Base-by-base conservation (phyloP, 2,797 vertebrate genomes). In the Eulemur mongoz region DNA sequence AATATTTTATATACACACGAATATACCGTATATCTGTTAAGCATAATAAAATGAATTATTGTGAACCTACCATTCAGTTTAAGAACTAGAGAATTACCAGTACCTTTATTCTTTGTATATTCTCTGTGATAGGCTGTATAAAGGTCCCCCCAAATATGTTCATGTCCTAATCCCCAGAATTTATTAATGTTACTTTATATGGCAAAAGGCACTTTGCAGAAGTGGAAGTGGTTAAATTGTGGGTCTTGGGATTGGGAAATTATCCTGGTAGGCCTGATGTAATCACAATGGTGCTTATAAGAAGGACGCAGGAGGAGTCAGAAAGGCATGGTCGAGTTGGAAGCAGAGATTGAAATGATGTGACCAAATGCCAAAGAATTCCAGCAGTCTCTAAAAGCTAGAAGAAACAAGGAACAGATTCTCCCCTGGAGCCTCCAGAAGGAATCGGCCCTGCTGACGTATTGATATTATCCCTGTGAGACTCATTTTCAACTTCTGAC, bases 31-130 rank as follows among this genome's bases (percentile, higher is more conserved):
- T 25, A 18, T 78, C 25, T 61, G 1, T 90, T 84, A 88, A 67
- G 81, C 69, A 80, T 72, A 92, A 43, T 78, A 93, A 63, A 81
- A 83, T 91, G 85, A 76, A 85, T 93, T 96, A 30, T 67, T 85
- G 18, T 61, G 70, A 61, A 57, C 32, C 35, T 18, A 50, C 27
- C 20, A 8, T 89, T 22, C 30, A 94, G 0, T 81, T 61, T 88
- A 90, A 87, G 61, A 76, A 38, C 69, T 54, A 27, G 48, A 93
- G 48, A 89, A 86, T 78, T 52, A 89, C 17, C 30, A 72, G 0
- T 65, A 80, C 22, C n/a, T 83, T 94, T n/a, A 38, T 94, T 94
- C 27, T 92, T 93, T 82, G 67, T 50, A 14, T 54, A 13, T 43
- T 81, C 6, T 86, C 20, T 78, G 30, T 83, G 57, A 27, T 69